Conservation (phyloP, 2,113 vertebrate species). For the Loxodonta africana region DNA sequence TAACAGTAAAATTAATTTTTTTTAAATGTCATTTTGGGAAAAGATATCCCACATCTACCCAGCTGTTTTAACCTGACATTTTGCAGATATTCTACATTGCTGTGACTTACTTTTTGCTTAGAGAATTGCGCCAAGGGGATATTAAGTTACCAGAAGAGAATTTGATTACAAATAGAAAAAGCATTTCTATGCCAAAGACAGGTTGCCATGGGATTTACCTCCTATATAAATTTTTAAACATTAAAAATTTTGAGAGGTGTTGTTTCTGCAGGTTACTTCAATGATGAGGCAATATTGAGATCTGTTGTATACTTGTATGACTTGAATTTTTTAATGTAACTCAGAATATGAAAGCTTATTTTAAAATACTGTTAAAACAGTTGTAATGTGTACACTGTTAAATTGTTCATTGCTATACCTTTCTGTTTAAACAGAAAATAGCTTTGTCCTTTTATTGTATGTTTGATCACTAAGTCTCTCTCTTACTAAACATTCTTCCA, state of each 20-base stretch:
- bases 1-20: neutral
- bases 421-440: constrained; percentile 41
- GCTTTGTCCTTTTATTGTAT: constrained; percentile 40
- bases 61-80: constrained; percentile 37
- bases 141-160: constrained; percentile 9
- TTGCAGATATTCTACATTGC: neutral
- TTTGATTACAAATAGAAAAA: constrained; percentile 55
- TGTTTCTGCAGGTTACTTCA: constrained; percentile 40
- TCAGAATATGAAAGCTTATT: constrained; percentile 52
- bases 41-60: neutral
- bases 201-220: constrained; percentile 37
- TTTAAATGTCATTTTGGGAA: constrained; percentile 7
- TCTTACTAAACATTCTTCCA: neutral
- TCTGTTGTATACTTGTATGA: constrained; percentile 42
- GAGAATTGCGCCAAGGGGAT: neutral
- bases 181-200: constrained; percentile 49
- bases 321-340: constrained; percentile 40
- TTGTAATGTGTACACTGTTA: neutral
- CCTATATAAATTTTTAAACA: neutral
- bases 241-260: constrained; percentile 47
- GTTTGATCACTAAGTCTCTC: constrained; percentile 33
- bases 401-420: neutral
- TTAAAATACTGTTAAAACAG: constrained; percentile 48
- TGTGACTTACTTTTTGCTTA: neutral
- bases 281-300: neutral